A percentile compares a stretch with the other conserved stretches of the same genome.
Conservation (phyloP, 1,140 invertebrate genomes). For the fruit fly (Drosophila melanogaster) region DNA sequence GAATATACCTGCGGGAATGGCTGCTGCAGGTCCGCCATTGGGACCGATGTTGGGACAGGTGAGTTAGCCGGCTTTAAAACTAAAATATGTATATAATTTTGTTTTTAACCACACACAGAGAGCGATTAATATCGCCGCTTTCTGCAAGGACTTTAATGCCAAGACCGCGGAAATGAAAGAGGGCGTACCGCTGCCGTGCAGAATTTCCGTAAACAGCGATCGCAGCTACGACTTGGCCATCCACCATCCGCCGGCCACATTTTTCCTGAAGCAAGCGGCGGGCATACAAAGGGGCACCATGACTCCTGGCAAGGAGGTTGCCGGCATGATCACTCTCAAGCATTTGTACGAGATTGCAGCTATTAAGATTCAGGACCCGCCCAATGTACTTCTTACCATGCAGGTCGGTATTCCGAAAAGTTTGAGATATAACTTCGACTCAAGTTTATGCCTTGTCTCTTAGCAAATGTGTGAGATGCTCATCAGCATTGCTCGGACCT, state of each 20-base stretch:
- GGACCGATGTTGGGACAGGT: constrained; percentile 96
- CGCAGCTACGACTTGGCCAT: constrained; percentile 93
- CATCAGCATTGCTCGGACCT: constrained; percentile 90
- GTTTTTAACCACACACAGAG: constrained; percentile 87
- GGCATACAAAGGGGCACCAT: constrained; percentile 94
- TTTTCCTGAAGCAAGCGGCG: constrained; percentile 97
- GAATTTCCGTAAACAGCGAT: constrained; percentile 93
- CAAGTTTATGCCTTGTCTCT: constrained; percentile 72
- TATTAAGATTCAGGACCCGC: constrained; percentile 95
- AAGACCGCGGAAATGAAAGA: constrained; percentile 96
- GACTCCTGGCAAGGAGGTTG: constrained; percentile 91
- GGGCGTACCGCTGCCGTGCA: constrained; percentile 95
- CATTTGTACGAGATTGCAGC: constrained; percentile 99
- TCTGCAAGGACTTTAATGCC: constrained; percentile 99
- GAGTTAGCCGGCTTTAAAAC: constrained; percentile 22
- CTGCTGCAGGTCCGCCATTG: constrained; percentile 94
- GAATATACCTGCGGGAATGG: constrained; percentile 94
- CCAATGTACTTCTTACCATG: constrained; percentile 87
- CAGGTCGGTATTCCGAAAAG: constrained; percentile 45
- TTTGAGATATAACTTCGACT: neutral
- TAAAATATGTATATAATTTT: neutral
- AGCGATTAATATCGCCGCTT: constrained; percentile 97
- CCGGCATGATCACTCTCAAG: constrained; percentile 96
- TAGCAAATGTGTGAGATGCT: constrained; percentile 93
- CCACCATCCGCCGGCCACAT: constrained; percentile 93